Evolutionary conservation across 1,140 invertebrate species (phyloP).

Genomic region (Pseudomyrmex dendroicus): DNA sequence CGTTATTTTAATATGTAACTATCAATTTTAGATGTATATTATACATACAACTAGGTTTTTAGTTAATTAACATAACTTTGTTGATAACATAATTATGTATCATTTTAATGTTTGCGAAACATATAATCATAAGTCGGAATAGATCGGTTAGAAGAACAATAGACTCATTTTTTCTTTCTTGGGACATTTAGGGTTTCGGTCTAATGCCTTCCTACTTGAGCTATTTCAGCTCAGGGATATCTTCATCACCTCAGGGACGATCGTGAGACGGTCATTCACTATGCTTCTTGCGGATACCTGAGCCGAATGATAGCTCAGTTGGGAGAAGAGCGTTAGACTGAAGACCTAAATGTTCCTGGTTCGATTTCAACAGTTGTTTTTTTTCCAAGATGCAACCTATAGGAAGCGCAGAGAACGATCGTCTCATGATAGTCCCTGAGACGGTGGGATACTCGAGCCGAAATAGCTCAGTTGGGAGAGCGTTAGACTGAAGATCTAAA

Average conservation of each 20-base stretch:
- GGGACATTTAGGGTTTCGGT: too few species aligned
- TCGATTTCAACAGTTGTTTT: constrained; percentile 75
- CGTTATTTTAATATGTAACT: background rate
- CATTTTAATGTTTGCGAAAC: background rate
- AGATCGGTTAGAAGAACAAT: background rate
- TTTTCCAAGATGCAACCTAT: background rate
- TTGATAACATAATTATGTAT: background rate
- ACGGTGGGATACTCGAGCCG: constrained; percentile 16
- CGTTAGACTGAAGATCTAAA: constrained; percentile 78
- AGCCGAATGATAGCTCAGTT: constrained; percentile 77
- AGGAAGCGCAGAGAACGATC: background rate
- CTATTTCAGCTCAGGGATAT: too few species aligned
- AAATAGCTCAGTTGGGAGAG: constrained; percentile 79
- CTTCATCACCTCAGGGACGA: too few species aligned
- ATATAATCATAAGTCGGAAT: background rate
- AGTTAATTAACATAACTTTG: background rate
- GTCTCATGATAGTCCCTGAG: background rate
- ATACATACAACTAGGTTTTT: background rate
- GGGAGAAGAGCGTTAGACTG: constrained; percentile 76
- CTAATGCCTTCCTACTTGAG: too few species aligned
- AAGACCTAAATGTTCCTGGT: constrained; percentile 79
- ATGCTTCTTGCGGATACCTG: too few species aligned
- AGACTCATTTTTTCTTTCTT: too few species aligned
- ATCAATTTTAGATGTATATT: background rate
- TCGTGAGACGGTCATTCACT: too few species aligned